These are phyloP conservation scores for Euwallacea similis DNA, from an alignment of 1,140 invertebrate genomes.

Conservation along the genomic window DNA sequence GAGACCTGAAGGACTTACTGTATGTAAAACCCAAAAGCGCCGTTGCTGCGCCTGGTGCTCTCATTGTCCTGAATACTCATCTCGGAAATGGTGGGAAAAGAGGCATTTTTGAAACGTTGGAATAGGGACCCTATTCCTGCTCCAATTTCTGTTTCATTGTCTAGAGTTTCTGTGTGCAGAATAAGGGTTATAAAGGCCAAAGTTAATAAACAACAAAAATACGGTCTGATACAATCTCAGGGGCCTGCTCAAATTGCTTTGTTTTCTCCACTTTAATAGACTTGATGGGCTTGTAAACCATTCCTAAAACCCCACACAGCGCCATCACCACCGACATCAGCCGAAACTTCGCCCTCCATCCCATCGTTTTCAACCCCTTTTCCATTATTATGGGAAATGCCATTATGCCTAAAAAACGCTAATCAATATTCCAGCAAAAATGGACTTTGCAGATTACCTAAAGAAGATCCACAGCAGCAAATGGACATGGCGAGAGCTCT, in stretches of 20 bases:
- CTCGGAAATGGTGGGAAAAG: slow-evolving; percentile 36
- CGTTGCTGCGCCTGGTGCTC: not conserved
- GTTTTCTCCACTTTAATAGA: slow-evolving; percentile 33
- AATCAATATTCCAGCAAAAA: not conserved
- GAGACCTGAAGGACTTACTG: no score
- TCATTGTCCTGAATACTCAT: slow-evolving; percentile 2
- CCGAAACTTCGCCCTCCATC: slow-evolving; percentile 59
- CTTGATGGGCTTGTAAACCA: slow-evolving; percentile 41
- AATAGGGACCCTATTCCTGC: slow-evolving; percentile 4
- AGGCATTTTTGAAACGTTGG: slow-evolving; percentile 22
- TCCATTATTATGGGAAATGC: slow-evolving; percentile 63
- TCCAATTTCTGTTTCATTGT: slow-evolving; percentile 15
- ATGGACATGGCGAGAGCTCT: slow-evolving; percentile 77
- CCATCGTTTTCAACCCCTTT: slow-evolving; percentile 55
- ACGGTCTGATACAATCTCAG: no score
- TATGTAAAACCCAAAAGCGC: not conserved
- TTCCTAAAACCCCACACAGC: slow-evolving; percentile 33
- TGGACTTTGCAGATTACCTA: slow-evolving; percentile 46
- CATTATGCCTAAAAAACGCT: slow-evolving; percentile 61
- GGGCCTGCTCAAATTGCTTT: slow-evolving; percentile 28
- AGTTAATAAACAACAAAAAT: no score
- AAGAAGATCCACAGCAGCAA: slow-evolving; percentile 77
- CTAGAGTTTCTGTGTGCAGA: slow-evolving; percentile 7
- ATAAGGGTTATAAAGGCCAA: no score
- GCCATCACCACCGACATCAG: slow-evolving; percentile 54